Base-by-base conservation (phyloP, 2,113 vertebrate genomes). In the Engystomops pustulosus region DNA sequence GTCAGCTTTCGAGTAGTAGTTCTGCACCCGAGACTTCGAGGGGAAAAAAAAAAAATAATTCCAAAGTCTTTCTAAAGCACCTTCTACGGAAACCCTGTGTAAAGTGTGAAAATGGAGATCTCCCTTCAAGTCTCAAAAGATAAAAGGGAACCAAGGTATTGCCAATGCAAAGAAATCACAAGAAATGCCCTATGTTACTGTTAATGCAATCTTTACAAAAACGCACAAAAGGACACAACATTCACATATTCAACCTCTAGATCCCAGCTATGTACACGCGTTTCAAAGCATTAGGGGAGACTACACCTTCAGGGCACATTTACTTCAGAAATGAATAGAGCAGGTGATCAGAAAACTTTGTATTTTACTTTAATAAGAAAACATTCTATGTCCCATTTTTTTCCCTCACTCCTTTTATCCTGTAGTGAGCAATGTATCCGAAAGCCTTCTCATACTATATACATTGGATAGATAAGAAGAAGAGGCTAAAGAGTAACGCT, bases 211-310 rank as follows among this genome's bases (percentile, higher is more conserved):
- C 53, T 30, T 8, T 23, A 79, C 53, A 79, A 65, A 76, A 65
- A 60, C 55, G 62, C 34, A 78, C 47, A 60, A 62, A n/a, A 62
- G 53, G 76, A 79, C 75, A 79, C 2, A 18, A 79, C 76, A 79
- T 44, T 79, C 36, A 38, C 55, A 12, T 41, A 44, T 65, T 67
- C 14, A 67, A 36, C 32, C 58, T 38, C 34, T 45, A 79, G 23
- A 58, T 77, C n/a, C 51, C 60, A 58, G 74, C 74, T 78, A 60
- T 78, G 34, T 60, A 78, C 75, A 76, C 20, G 55, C 58, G 47
- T 62, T 27, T 79, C 76, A 44, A 67, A 65, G 77, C 55, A 79
- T 47, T 45, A 79, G n/a, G n/a, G n/a, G n/a, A n/a, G n/a, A n/a
- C n/a, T n/a, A n/a, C n/a, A n/a, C n/a, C n/a, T n/a, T n/a, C n/a